Evolutionary conservation across 2,113 vertebrate species (phyloP), one percentile per base, ranked within the genome.

Genomic region (Toxotes chatareus): DNA sequence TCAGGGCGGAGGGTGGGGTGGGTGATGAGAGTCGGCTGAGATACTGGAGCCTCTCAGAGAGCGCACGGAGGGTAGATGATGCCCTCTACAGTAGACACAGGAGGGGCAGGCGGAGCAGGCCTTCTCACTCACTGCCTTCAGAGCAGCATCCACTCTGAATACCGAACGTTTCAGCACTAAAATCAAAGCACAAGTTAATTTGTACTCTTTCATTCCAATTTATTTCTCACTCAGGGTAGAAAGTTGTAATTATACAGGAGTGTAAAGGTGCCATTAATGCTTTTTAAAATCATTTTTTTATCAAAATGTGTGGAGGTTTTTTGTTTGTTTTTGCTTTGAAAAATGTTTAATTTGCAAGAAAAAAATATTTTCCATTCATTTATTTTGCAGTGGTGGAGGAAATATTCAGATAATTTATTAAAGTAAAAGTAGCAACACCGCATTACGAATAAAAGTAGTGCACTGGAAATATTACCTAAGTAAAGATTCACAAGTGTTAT

Each of bases 21-120:
- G 79, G 56, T 60, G 84, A 77, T 82, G 83, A 65, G 81, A 73
- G 84, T 60, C 19, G 59, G 68, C 74, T 72, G 85, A 79, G 89
- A 81, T 76, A 71, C 21, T 12, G 64, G 71, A 86, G 80, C 12
- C 80, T 90, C 81, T 86, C 73, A 70, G 90, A 93, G 88, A 90
- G 90, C 83, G 89, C 83, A 88, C 68, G 74, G 91, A 93, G 91
- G 93, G 91, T 70, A 63, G 82, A 94, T 88, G 93, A 94, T 94
- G 94, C 86, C 93, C 94, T 94, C 95, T 95, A 93, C 93, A 95
- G 93, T 94, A 93, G 85, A 89, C 80, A 85, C 63, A 64, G 69
- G 83, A 72, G 67, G 85, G 84, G 62, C 68, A 85, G 82, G 72
- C 63, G 2, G 56, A 67, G 66, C 40, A 64, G 87, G 80, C 77